Evolutionary conservation across 2,888 invertebrate species (phyloP).

Genomic region (Dyspetes luteomarginatus): DNA sequence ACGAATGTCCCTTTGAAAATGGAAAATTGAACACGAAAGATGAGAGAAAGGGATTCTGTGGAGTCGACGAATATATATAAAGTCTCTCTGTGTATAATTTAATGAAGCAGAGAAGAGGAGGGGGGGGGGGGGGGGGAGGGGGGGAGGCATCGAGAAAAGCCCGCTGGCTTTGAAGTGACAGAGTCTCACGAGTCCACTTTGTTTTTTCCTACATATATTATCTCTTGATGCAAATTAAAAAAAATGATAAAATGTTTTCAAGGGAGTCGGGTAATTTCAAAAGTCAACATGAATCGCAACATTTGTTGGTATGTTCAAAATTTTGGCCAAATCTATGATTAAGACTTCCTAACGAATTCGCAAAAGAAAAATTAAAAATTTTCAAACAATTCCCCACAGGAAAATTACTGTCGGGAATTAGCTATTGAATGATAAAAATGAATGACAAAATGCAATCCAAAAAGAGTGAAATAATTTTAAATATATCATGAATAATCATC

Average conservation of each 20-base stretch:
- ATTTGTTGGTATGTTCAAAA: too few species aligned
- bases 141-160: neutral
- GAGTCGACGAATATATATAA: neutral
- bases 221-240: neutral
- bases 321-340: too few species aligned
- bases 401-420: too few species aligned
- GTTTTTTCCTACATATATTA: neutral
- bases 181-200: slow-evolving; percentile 16
- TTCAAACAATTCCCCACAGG: too few species aligned
- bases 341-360: too few species aligned
- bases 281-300: too few species aligned
- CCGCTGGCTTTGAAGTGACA: slow-evolving; percentile 36
- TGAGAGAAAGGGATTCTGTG: neutral
- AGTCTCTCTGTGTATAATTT: slow-evolving; percentile 41
- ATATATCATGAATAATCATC: too few species aligned
- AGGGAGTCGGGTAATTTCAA: neutral
- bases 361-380: too few species aligned
- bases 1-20: slow-evolving; percentile 52
- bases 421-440: too few species aligned
- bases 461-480: too few species aligned
- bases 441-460: too few species aligned
- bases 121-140: neutral
- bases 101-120: slow-evolving; percentile 17
- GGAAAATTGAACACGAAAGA: slow-evolving; percentile 58
- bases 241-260: neutral